Conservation (phyloP, 2,888 invertebrate genomes). For the Noctuana brunneofusca region DNA sequence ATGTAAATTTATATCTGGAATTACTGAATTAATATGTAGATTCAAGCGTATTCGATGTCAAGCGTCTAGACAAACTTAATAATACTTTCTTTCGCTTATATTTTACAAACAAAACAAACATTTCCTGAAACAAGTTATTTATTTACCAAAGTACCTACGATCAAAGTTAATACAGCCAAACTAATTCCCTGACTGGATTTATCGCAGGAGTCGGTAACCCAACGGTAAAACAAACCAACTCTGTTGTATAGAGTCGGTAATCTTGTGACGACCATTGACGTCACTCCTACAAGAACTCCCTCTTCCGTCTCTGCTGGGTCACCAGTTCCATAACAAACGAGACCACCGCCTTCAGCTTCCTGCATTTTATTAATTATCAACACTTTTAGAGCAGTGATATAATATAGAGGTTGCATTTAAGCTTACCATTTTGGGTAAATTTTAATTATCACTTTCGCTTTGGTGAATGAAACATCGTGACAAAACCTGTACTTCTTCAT, state of each 20-base stretch:
- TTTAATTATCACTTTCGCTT: no score
- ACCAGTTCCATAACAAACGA: conserved; percentile 59
- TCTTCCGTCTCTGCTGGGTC: conserved; percentile 52
- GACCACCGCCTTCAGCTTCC: conserved; percentile 62
- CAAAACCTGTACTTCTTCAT: no score
- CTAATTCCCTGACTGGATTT: not conserved
- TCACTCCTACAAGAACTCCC: conserved; percentile 62
- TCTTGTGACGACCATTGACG: conserved; percentile 49
- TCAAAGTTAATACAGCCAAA: not conserved
- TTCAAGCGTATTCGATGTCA: no score
- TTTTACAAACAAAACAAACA: not conserved
- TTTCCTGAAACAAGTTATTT: not conserved
- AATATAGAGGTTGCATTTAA: no score
- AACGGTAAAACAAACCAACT: conserved; percentile 50
- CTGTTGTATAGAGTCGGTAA: conserved; percentile 55
- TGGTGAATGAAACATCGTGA: no score
- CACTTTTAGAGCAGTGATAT: no score
- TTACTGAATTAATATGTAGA: no score
- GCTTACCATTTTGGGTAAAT: no score
- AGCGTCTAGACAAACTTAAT: no score
- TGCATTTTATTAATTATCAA: no score
- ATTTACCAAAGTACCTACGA: not conserved
- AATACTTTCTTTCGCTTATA: no score
- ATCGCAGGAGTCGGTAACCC: conserved; percentile 49
- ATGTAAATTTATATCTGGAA: no score